Evolutionary conservation across 2,888 invertebrate species (phyloP).

Genomic region (Papilio demoleus): DNA sequence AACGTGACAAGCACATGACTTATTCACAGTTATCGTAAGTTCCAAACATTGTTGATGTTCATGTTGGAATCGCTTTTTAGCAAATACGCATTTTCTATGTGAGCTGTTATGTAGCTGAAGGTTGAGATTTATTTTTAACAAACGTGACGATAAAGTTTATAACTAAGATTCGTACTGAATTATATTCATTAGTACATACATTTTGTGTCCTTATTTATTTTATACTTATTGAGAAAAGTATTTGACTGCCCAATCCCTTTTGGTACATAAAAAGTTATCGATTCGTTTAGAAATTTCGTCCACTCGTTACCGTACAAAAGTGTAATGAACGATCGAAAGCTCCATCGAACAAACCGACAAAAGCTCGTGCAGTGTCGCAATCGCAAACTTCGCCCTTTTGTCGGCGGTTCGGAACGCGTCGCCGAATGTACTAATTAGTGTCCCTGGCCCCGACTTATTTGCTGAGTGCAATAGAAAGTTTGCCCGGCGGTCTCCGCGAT

Average conservation of each 20-base stretch:
- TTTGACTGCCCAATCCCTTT: not conserved
- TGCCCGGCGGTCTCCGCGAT: conserved; percentile 56
- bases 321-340: conserved; percentile 36
- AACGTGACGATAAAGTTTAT: no score
- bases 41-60: no score
- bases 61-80: no score
- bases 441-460: conserved; percentile 62
- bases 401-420: conserved; percentile 53
- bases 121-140: no score
- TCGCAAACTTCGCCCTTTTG: conserved; percentile 71
- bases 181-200: not conserved
- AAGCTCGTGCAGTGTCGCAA: conserved; percentile 64
- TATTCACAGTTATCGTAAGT: no score
- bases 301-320: conserved; percentile 36
- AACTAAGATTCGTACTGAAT: no score
- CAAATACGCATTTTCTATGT: no score
- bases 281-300: conserved; percentile 15
- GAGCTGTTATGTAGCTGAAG: no score
- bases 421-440: conserved; percentile 77
- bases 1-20: no score
- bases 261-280: conserved; percentile 20
- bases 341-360: conserved; percentile 41
- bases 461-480: conserved; percentile 72
- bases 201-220: not conserved
- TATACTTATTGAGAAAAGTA: not conserved